Evolutionary conservation across 2,797 vertebrate genomes (phyloP), one percentile per base, ranked within the genome.

Genomic region (Hoplostethus atlanticus): DNA sequence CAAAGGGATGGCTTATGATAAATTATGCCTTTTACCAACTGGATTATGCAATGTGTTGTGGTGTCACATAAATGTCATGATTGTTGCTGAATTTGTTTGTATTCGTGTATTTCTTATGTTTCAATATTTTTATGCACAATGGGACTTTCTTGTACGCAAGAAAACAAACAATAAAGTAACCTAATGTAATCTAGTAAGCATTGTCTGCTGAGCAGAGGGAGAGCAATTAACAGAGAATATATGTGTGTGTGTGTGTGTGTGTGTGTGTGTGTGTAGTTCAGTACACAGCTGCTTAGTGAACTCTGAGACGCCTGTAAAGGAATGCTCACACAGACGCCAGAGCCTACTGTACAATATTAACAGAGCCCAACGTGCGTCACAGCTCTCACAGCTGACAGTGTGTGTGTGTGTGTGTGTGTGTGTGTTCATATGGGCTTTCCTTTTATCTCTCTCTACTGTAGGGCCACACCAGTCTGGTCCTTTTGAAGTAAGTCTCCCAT

Each of bases 281-380:
- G 83, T 72, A 25, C 76, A 74, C 89, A 91, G 91, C 87, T 91
- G 90, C 90, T 86, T 70, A 81, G 80, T 87, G 87, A 90, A 86
- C 77, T 79, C 84, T 71, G 87, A 90, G 89, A 72, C 81, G 89
- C 68, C 84, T 91, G 87, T 88, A 89, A 89, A 89, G 93, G 94
- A 94, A 95, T 93, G 92, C 91, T 91, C 93, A 92, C 81, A 71
- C 85, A 90, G 88, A 90, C 77, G 91, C 87, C 89, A 93, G 89
- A 90, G 90, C 88, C 92, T 92, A 84, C 92, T 93, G 93, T 90
- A 91, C 93, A 93, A 93, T 92, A 94, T 94, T 92, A 95, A 94
- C 89, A 83, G 89, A 90, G 88, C 89, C 90, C 89, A 63, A 93
- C 76, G 92, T 95, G 94, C 94, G 94, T 95, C 94, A 95, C 89